A percentile compares a stretch with the other conserved stretches of the same genome.
Conservation (phyloP, 2,113 vertebrate species). For the Mobula birostris region DNA sequence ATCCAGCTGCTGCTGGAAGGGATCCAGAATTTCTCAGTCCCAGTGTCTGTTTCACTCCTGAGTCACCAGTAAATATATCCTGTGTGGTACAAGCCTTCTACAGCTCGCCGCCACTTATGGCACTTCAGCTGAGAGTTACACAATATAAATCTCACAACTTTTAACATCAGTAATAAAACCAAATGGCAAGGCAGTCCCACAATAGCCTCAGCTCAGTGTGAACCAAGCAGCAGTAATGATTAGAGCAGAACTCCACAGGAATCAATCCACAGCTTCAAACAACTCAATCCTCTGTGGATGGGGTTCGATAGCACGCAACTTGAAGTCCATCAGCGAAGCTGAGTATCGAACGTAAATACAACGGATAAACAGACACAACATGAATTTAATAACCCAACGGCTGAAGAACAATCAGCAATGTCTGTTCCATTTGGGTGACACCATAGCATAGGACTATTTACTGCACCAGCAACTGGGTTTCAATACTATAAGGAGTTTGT, state of each 20-base stretch:
- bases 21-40: background rate
- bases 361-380: background rate
- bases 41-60: background rate
- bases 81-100: background rate
- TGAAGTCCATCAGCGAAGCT: background rate
- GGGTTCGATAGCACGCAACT: background rate
- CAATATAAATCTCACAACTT: background rate
- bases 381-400: background rate
- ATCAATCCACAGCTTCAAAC: background rate
- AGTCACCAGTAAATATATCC: conserved; percentile 23
- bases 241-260: background rate
- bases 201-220: background rate
- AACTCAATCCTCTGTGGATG: background rate
- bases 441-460: too few relatives aligned
- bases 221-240: background rate
- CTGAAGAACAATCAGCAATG: background rate
- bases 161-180: conserved; percentile 5
- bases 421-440: background rate
- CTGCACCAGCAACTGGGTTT: too few relatives aligned
- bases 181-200: background rate
- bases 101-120: background rate
- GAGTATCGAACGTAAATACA: background rate
- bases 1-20: background rate
- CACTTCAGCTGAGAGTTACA: background rate
- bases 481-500: too few relatives aligned